Evolutionary conservation across 2,113 vertebrate species (phyloP), one percentile per base, ranked within the genome.

Genomic region (Dicentrarchus labrax): DNA sequence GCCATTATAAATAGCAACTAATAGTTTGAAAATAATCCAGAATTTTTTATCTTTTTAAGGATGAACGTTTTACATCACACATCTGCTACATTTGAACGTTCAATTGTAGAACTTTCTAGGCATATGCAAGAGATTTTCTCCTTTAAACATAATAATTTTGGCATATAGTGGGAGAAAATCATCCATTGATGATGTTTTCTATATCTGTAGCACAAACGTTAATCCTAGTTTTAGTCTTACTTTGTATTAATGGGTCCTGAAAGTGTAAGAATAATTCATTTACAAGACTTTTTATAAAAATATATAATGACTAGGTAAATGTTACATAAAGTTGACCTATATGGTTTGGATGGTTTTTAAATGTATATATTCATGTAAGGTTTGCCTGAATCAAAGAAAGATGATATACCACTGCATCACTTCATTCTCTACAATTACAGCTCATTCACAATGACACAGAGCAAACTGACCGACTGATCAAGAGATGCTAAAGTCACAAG

Each of bases 41-140:
- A 76, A 51, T 56, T 4, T 15, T 6, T 3, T 2, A 67, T 22
- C n/a, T 43, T 86, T 83, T 80, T 68, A 68, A 41, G 64, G 1
- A 68, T 56, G 22, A 54, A 16, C 6, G 1, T 57, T 72, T 72
- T 51, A 54, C 1, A 41, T 41, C 43, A 17, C 11, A 65, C 64
- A 24, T 47, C 21, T 2, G 41, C 30, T 30, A 64, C 2, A 43
- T 65, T n/a, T 45, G 45, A 45, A 30, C 6, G 19, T 62, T 10
- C 9, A 30, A 30, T 11, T 68, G 9, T 21, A 21, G 8, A 7
- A 11, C 1, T 8, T 24, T 64, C 43, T 62, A 10, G 30, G 59
- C 7, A 45, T 22, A 7, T 45, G 39, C 6, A 61, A 61, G 30
- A 61, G 30, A 13, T 36, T 38, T 53, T 30, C 30, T 30, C 30